Evolutionary conservation across 2,888 invertebrate species (phyloP), one percentile per base, ranked within the genome.

Genomic region (Xanthia icteritia): DNA sequence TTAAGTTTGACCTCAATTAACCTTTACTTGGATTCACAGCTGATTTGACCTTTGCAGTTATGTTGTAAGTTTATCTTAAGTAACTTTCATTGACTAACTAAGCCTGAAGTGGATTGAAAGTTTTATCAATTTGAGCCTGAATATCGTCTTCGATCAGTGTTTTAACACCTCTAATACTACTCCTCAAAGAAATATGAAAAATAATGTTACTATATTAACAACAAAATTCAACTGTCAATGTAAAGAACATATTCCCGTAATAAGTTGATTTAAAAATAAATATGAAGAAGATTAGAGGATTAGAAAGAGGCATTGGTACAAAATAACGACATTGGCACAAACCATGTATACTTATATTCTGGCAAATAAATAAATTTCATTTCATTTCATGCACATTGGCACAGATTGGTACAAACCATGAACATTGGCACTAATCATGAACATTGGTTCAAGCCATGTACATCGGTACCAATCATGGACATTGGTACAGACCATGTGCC

Each of bases 1-100:
- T 17, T 51, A 0, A 23, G 51, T 64, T 61, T 80, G 72, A 70
- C 76, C 81, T 73, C 69, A 48, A 80, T 84, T 83, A 73, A 80
- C 85, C 84, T 79, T 73, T 74, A 56, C 81, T 56, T 58, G 17
- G 36, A 51, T 83, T 45, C 69, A 64, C 45, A 54, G 56, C 48
- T 9, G 36, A 61, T 61, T 65, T 78, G 48, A 79, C 61, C 73
- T 81, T 73, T 81, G 36, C 3, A 17, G 23, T 39, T 54, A 72
- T 39, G 45, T 69, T 61, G 68, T 27, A 51, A 61, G 39, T 64
- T 71, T 63, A 61, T 51, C 20, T 48, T 67, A 0, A 63, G 31
- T 39, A 39, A 31, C 60, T 60, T 65, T 82, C 54, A 36, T 51
- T 65, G 13, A 51, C 5, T 63, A 15, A 23, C 9, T n/a, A 31